phyloP scores from a whole-genome alignment of 2,888 invertebrate genomes.

The Melitaea athalia region DNA sequence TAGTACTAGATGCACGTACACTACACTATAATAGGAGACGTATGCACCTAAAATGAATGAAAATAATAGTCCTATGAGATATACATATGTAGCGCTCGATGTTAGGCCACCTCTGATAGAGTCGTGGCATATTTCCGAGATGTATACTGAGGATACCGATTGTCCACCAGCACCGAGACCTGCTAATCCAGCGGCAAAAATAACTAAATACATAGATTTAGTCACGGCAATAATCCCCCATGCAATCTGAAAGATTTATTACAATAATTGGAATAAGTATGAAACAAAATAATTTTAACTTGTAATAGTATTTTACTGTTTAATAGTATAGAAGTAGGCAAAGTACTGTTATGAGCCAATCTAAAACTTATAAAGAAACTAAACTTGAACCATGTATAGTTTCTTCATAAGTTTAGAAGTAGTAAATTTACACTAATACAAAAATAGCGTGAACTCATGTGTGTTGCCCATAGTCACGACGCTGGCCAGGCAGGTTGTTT shows the following conservation, averaged over 20 bases:
- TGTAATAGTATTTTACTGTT: too few relatives aligned
- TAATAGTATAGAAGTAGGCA: conserved; percentile 61
- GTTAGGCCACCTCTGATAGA: conserved; percentile 41
- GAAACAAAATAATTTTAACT: too few relatives aligned
- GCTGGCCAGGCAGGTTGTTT: too few relatives aligned
- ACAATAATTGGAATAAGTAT: too few relatives aligned
- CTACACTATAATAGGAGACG: conserved; percentile 59
- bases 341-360: too few relatives aligned
- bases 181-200: conserved; percentile 54
- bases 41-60: conserved; percentile 63
- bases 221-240: conserved; percentile 64
- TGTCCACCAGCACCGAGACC: conserved; percentile 70
- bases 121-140: conserved; percentile 68
- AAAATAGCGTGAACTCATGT: too few relatives aligned
- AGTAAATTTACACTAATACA: too few relatives aligned
- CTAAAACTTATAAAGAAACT: too few relatives aligned
- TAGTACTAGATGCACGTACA: conserved; percentile 53
- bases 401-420: too few relatives aligned
- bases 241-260: conserved; percentile 53
- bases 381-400: too few relatives aligned
- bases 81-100: conserved; percentile 59
- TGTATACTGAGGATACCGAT: conserved; percentile 64
- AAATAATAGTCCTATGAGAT: conserved; percentile 61
- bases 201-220: conserved; percentile 53
- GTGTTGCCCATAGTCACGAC: too few relatives aligned